phyloP scores from a whole-genome alignment of 2,888 invertebrate genomes.

The Oscheius sp. region DNA sequence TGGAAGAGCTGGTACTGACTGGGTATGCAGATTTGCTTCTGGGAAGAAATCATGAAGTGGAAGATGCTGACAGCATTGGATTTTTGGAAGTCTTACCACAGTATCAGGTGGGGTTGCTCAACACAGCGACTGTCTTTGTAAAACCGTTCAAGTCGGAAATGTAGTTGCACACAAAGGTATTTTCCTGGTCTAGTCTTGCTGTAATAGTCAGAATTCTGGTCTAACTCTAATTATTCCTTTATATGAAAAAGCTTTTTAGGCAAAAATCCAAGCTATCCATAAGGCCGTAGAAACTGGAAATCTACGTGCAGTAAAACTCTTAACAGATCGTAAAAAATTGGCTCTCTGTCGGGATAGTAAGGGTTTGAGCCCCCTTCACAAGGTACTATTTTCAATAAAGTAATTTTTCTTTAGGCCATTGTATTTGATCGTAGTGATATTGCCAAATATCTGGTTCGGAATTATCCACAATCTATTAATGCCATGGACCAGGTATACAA shows the following conservation, averaged over 20 bases:
- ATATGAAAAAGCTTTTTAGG: slow-evolving; percentile 50
- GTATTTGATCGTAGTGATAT: slow-evolving; percentile 82
- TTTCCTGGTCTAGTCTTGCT: too few species aligned
- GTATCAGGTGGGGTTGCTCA: slow-evolving; percentile 75
- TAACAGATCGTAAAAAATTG: slow-evolving; percentile 74
- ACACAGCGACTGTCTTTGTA: too few species aligned
- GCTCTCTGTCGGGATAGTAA: slow-evolving; percentile 71
- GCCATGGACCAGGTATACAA: slow-evolving; percentile 71
- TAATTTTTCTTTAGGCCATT: slow-evolving; percentile 62
- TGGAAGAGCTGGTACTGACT: slow-evolving; percentile 86
- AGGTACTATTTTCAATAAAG: slow-evolving; percentile 35
- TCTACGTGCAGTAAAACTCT: slow-evolving; percentile 72
- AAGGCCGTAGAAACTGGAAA: slow-evolving; percentile 72
- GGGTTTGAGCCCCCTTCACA: slow-evolving; percentile 67
- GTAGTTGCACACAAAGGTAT: too few species aligned
- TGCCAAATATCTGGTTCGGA: slow-evolving; percentile 78
- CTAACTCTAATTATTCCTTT: too few species aligned
- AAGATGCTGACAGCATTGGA: slow-evolving; percentile 74
- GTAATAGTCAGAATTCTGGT: too few species aligned
- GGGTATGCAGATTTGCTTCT: slow-evolving; percentile 85
- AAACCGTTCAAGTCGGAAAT: too few species aligned
- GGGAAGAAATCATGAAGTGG: slow-evolving; percentile 75
- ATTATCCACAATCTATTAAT: slow-evolving; percentile 71
- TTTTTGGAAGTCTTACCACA: slow-evolving; percentile 88
- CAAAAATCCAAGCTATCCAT: slow-evolving; percentile 71